These are phyloP conservation scores for Taeniopygia guttata DNA, from an alignment of 2,797 vertebrate species.

Conservation along the genomic window DNA sequence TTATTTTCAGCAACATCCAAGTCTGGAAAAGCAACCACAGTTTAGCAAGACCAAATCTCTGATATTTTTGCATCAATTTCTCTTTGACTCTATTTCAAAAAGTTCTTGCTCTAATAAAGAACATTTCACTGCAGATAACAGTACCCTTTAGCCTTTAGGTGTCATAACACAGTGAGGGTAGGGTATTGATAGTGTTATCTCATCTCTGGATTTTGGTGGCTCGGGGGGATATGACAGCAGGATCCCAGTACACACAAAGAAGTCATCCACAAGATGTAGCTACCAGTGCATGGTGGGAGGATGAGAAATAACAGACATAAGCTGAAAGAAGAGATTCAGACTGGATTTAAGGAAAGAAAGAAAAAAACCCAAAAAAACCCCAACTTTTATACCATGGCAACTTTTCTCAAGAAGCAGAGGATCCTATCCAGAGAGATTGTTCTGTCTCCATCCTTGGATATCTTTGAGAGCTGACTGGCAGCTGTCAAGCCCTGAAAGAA, in stretches of 20 bases:
- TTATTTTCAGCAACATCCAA: neutral
- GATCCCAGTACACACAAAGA: neutral
- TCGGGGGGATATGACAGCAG: neutral
- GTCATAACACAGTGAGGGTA: neutral
- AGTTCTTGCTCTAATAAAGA: neutral
- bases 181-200: neutral
- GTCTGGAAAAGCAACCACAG: accelerated
- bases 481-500: neutral
- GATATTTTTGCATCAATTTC: neutral
- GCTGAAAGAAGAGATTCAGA: neutral
- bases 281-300: neutral
- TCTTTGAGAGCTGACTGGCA: neutral
- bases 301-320: neutral
- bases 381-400: neutral
- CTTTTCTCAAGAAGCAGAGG: neutral
- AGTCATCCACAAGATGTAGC: neutral
- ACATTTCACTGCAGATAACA: neutral
- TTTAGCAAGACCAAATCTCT: neutral
- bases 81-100: neutral
- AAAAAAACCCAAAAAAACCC: no score
- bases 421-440: neutral
- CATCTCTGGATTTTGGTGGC: neutral
- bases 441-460: neutral
- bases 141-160: neutral
- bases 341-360: neutral